Evolutionary conservation across 2,797 vertebrate genomes (phyloP), one percentile per base, ranked within the genome.

Genomic region (Erithacus rubecula): DNA sequence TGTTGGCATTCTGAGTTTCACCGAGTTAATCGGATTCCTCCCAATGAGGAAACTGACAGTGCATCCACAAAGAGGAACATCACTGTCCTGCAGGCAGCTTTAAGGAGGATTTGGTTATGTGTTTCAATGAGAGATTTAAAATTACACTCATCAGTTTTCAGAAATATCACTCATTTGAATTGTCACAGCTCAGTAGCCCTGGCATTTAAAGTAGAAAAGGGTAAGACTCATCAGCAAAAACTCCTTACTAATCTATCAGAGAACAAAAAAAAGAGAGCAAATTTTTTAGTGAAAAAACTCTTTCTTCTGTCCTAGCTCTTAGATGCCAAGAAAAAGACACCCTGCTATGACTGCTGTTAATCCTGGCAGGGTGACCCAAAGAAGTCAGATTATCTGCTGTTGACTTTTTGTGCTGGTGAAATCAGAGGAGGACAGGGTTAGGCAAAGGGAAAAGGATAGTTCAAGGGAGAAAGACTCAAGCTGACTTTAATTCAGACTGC

Each of bases 111-210:
- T 96, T 97, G 53, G 84, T 91, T 90, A 77, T 77, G 53, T 83
- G 77, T 90, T 95, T 95, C 94, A 77, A 58, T 36, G 49, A 96
- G 94, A 96, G 89, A 80, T 92, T 97, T 93, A 95, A 97, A 97
- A 94, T 93, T 90, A 92, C 91, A 71, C 94, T 97, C 96, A 97
- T 97, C 95, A 87, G 85, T 96, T 97, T 96, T 95, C 84, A 69
- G 88, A 93, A 97, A 97, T 96, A 94, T 96, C 86, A 65, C 41
- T 97, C 92, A 97, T 97, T 97, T 97, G 96, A 94, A 96, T 95
- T 96, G 96, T 97, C 93, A 96, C 94, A 96, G 91, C 83, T 97
- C 96, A 94, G 80, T 91, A 96, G 84, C 83, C 79, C 67, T 88
- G 94, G 89, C 94, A 97, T 97, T 96, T 96, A 95, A 96, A 79